phyloP scores from a whole-genome alignment of 1,140 invertebrate genomes.

The Babylonia areolata region DNA sequence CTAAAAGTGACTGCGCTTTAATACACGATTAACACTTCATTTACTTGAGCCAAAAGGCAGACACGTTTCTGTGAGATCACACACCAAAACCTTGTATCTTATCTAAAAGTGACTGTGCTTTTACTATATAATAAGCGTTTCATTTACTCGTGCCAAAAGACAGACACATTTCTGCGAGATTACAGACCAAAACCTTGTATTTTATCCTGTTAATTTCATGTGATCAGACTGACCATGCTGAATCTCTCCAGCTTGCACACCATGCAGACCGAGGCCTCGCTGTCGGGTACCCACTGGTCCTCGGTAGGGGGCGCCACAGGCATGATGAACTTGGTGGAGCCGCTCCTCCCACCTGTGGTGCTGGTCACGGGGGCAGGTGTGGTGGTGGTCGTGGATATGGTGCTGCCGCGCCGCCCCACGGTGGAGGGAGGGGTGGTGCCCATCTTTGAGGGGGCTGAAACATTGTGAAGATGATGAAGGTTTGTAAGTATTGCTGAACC shows the following conservation, averaged over 20 bases:
- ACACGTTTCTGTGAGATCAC: too few relatives aligned
- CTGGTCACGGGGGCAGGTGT: not conserved
- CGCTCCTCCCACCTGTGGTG: not conserved
- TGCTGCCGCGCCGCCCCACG: not conserved
- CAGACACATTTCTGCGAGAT: not conserved
- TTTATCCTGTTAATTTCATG: too few relatives aligned
- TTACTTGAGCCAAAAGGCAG: too few relatives aligned
- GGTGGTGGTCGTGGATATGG: not conserved
- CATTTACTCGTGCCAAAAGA: too few relatives aligned
- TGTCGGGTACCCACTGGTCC: slow-evolving; percentile 78
- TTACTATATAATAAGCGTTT: too few relatives aligned
- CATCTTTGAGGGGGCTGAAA: not conserved
- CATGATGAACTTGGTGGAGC: slow-evolving; percentile 71
- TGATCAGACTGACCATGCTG: slow-evolving; percentile 77
- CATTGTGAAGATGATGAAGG: not conserved
- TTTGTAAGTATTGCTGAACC: not conserved
- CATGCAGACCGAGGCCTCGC: slow-evolving; percentile 75
- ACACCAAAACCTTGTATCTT: too few relatives aligned
- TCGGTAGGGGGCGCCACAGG: slow-evolving; percentile 74
- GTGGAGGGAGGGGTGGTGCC: not conserved
- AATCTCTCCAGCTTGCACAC: slow-evolving; percentile 76
- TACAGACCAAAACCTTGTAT: not conserved
- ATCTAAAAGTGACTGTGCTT: too few relatives aligned
- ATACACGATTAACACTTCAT: too few relatives aligned
- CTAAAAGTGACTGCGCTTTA: too few relatives aligned